Percentiles rank a stretch among this genome's conserved stretches.
Evolutionary conservation across 2,888 invertebrate genomes (phyloP).

Genomic region (Oscheius sp.): DNA sequence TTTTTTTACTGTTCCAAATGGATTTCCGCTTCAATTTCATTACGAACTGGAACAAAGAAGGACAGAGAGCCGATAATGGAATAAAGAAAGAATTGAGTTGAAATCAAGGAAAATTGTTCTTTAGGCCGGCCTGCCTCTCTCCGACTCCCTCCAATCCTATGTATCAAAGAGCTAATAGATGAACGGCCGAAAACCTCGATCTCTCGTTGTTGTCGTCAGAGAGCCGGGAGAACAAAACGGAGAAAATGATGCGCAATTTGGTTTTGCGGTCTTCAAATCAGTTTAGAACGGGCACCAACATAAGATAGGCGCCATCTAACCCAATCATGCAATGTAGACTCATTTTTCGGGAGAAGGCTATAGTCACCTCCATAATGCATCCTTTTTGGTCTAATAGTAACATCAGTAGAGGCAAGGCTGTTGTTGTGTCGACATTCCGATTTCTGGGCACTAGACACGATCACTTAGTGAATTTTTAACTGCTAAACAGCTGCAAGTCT

Average conservation of each 20-base stretch:
- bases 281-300: slow-evolving; percentile 25
- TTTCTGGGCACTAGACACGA: too few species aligned
- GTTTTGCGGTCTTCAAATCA: slow-evolving; percentile 24
- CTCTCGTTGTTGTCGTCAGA: too few species aligned
- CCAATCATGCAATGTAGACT: slow-evolving; percentile 13
- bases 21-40: too few species aligned
- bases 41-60: too few species aligned
- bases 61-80: too few species aligned
- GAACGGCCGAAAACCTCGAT: slow-evolving; percentile 14
- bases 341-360: slow-evolving; percentile 3
- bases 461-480: too few species aligned
- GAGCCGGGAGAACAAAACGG: slow-evolving; percentile 15
- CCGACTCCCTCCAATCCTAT: background rate
- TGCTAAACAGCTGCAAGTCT: too few species aligned
- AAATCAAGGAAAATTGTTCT: slow-evolving; percentile 21
- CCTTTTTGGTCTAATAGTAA: background rate
- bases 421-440: too few species aligned
- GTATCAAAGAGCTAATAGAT: slow-evolving; percentile 36
- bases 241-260: slow-evolving; percentile 32
- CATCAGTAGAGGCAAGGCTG: too few species aligned
- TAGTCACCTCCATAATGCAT: background rate
- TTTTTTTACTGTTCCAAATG: too few species aligned
- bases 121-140: slow-evolving; percentile 10
- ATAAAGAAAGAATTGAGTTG: too few species aligned
- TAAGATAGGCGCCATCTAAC: slow-evolving; percentile 8